These are phyloP conservation scores for Oligia latruncula DNA, from an alignment of 2,888 invertebrate species.

Conservation along the genomic window DNA sequence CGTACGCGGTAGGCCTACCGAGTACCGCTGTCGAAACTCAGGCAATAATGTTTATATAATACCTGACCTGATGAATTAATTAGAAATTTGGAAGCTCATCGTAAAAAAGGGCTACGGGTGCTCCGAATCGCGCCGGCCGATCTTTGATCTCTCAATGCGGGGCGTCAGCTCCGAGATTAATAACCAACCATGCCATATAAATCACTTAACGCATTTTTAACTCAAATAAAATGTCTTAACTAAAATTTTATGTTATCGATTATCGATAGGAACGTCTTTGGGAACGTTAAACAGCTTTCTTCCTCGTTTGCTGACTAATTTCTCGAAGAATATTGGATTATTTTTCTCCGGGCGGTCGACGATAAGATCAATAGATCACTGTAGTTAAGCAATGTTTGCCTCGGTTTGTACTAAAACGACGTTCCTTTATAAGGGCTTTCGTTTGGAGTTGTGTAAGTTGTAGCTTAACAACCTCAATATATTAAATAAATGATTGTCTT, in stretches of 20 bases:
- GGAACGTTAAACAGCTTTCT: slow-evolving; percentile 41
- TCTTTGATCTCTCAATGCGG: slow-evolving; percentile 71
- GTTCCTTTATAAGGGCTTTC: slow-evolving; percentile 44
- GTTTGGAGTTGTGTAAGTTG: slow-evolving; percentile 47
- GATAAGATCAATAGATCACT: slow-evolving; percentile 61
- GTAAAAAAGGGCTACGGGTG: slow-evolving; percentile 66
- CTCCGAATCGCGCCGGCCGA: slow-evolving; percentile 56
- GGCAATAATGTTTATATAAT: slow-evolving; percentile 74
- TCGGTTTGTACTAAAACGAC: slow-evolving; percentile 41
- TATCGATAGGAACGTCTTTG: slow-evolving; percentile 50
- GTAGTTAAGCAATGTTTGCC: slow-evolving; percentile 50
- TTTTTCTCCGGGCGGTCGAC: slow-evolving; percentile 52
- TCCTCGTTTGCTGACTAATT: slow-evolving; percentile 52
- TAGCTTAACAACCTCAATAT: slow-evolving; percentile 52
- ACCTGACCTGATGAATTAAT: slow-evolving; percentile 75
- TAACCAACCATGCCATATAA: slow-evolving; percentile 63
- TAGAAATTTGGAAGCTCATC: slow-evolving; percentile 72
- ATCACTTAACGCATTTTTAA: slow-evolving; percentile 75
- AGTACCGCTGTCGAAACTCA: slow-evolving; percentile 46
- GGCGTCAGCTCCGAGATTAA: slow-evolving; percentile 63
- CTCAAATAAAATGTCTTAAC: slow-evolving; percentile 72
- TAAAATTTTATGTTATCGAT: slow-evolving; percentile 66
- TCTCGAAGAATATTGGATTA: slow-evolving; percentile 55
- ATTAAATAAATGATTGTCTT: slow-evolving; percentile 45
- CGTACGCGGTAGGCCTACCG: background rate